Base-by-base conservation (phyloP, 2,888 invertebrate genomes). In the Esperia sulphurella region DNA sequence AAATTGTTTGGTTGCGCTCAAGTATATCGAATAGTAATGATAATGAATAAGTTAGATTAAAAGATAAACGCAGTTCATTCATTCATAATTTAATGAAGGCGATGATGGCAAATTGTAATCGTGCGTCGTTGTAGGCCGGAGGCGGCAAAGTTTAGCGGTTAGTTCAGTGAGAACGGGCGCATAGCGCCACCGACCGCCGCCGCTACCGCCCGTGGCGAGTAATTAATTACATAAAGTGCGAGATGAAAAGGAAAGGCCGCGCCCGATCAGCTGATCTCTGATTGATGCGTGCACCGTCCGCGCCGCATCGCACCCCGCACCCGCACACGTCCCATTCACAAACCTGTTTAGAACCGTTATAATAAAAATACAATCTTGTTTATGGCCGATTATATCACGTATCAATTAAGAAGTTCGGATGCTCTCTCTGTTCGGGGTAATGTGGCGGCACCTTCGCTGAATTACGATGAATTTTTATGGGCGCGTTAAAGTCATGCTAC, bases 141-240 rank as follows among this genome's bases (percentile, higher is more conserved):
- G 68, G 67, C 49, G 62, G 66, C 68, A 71, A 68, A 72, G 71
- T 74, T 65, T 60, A 65, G 68, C 69, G 68, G 67, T 65, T 62
- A 63, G 64, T 65, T 54, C 54, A 58, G 52, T 45, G 54, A 50
- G 56, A 48, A 51, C 38, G 40, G 46, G 57, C 53, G 31, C 8
- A 10, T 10, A 41, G 13, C 8, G 35, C 40, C 41, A 21, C 30
- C 44, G 45, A 21, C 9, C n/a, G 21, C 21, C 14, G 14, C 38
- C 45, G 53, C 54, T 50, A 61, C 64, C 75, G 73, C 81, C 80
- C 68, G 80, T 71, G 71, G 84, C 73, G 72, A 65, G 59, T 73
- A 68, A 83, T 85, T 87, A 83, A 86, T 87, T 84, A 79, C 76
- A 79, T 76, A 61, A 79, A 81, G 73, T 75, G 76, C 72, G 75